These are phyloP conservation scores for Andricus curvator DNA, from an alignment of 2,888 invertebrate genomes.

Conservation along the genomic window DNA sequence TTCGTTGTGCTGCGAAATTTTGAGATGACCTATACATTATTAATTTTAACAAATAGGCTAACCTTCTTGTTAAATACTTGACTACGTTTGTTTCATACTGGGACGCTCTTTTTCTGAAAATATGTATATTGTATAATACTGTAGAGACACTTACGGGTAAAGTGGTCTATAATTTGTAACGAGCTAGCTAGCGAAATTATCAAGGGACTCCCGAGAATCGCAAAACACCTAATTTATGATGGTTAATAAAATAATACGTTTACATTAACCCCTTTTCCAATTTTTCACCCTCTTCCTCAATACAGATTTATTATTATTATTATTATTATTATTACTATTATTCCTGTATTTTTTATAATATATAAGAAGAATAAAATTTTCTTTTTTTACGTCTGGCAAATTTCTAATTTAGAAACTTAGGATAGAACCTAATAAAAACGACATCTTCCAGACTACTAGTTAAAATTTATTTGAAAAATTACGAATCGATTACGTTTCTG, in stretches of 20 bases:
- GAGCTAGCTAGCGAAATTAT: conserved; percentile 33
- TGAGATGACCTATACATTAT: conserved; percentile 18
- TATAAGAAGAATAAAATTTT: too few relatives aligned
- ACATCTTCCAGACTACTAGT: too few relatives aligned
- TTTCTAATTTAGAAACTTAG: too few relatives aligned
- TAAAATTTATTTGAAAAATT: too few relatives aligned
- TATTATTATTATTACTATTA: too few relatives aligned
- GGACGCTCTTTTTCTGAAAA: conserved; percentile 37
- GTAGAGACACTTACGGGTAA: conserved; percentile 41
- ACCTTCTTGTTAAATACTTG: conserved; percentile 31
- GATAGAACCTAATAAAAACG: too few relatives aligned
- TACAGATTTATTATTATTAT: background rate
- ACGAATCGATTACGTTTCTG: too few relatives aligned
- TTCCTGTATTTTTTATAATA: too few relatives aligned
- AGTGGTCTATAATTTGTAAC: conserved; percentile 41
- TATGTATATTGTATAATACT: conserved; percentile 38
- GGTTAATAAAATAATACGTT: conserved; percentile 41
- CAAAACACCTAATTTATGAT: conserved; percentile 39
- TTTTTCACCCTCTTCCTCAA: background rate
- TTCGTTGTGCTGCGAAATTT: conserved; percentile 25
- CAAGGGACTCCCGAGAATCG: conserved; percentile 33
- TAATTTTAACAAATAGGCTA: conserved; percentile 24
- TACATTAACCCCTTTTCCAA: conserved; percentile 4
- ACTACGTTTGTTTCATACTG: conserved; percentile 39
- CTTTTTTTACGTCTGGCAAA: too few relatives aligned